Evolutionary conservation across 2,113 vertebrate species (phyloP), one percentile per base, ranked within the genome.

Genomic region (Romanogobio albipinnatus): DNA sequence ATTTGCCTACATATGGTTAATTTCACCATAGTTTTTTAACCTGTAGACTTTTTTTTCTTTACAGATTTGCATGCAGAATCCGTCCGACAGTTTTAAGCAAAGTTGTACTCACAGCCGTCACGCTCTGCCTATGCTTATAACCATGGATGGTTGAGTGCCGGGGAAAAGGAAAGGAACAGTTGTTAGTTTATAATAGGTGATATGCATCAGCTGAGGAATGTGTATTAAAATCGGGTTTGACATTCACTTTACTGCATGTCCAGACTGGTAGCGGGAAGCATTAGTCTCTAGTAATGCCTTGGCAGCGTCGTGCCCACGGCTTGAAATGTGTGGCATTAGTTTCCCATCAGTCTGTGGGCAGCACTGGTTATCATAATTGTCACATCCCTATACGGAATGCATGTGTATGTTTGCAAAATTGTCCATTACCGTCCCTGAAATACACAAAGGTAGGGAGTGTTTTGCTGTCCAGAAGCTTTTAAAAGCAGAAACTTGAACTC

Each of bases 181-280:
- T 95, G 93, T 94, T 95, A 92, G 94, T 93, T 86, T 87, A 86
- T 95, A 95, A 96, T 96, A 94, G 94, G 94, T 90, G 89, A 92
- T 93, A 92, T 94, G 92, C 93, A 93, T 90, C 91, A 88, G 86
- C 93, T 97, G 97, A 98, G 93, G 93, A 97, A 98, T 97, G 96
- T 94, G 91, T 87, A 90, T 88, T 92, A 39, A 92, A 95, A 99
- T 98, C 93, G 96, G 90, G 91, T 96, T 94, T 97, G 97, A 97
- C 98, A 96, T 90, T 92, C 92, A 96, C 95, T 97, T 98, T 97
- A 96, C 94, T 96, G 94, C 94, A 92, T 94, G 97, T 97, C 96
- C 94, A 93, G 94, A 92, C 93, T 94, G 95, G 95, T 98, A 94
- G 94, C 92, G 89, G 74, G 84, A 91, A 92, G 93, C 95, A 97